phyloP scores from a whole-genome alignment of 2,797 vertebrate species.

The Arrhamphus sclerolepis region DNA sequence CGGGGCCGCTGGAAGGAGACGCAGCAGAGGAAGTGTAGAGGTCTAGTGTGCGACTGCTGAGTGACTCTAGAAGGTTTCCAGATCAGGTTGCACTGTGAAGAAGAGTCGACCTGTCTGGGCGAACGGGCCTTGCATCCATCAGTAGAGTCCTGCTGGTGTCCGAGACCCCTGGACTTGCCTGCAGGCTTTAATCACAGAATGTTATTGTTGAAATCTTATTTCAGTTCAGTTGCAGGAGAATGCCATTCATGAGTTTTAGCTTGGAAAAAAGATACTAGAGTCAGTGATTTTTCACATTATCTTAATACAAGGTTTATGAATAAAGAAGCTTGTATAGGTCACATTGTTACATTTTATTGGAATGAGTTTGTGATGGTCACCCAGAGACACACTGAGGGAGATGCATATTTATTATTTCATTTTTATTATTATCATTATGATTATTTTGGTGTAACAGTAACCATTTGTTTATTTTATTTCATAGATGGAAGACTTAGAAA shows the following conservation, averaged over 20 bases:
- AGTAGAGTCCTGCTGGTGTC: constrained; percentile 52
- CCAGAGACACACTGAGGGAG: no score
- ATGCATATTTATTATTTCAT: no score
- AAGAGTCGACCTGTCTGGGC: constrained; percentile 54
- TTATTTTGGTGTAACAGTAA: no score
- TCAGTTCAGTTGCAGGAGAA: constrained; percentile 38
- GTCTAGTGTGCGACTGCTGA: constrained; percentile 72
- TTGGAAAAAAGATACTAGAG: constrained; percentile 36
- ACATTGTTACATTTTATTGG: not conserved
- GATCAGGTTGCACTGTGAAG: constrained; percentile 75
- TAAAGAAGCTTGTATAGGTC: constrained; percentile 1
- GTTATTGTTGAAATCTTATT: no score
- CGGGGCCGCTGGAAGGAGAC: constrained; percentile 60
- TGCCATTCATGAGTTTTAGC: constrained; percentile 54
- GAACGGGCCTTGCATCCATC: constrained; percentile 57
- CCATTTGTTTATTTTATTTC: no score
- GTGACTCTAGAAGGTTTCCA: constrained; percentile 61
- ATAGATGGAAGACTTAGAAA: no score
- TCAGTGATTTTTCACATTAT: constrained; percentile 14
- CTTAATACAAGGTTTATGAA: constrained; percentile 11
- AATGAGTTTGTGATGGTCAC: not conserved
- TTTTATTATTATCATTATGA: no score
- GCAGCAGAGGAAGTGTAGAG: constrained; percentile 73
- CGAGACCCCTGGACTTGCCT: constrained; percentile 44
- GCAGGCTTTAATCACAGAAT: no score